Base-by-base conservation (phyloP, 2,113 vertebrate species). In the Aleadryas rufinucha region DNA sequence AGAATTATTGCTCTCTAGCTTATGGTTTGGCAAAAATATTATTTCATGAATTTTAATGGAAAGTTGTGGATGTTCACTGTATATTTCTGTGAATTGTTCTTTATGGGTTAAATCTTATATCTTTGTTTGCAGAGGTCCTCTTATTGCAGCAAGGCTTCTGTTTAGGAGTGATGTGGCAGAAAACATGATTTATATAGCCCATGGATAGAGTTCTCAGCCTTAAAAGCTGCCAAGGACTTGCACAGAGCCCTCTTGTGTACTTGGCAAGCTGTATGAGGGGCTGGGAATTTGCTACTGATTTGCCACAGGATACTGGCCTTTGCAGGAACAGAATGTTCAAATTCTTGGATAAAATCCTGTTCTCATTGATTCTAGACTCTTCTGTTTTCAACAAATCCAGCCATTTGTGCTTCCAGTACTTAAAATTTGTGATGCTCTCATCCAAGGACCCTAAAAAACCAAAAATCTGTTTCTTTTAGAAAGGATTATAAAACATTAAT, bases 1-100 rank as follows among this genome's bases (percentile, higher is more conserved):
- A 86, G 68, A 86, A 69, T 54, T 81, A 81, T 44, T 90, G 59
- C 64, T 86, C 42, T 81, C 59, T 64, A n/a, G 33, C 12, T 68
- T 90, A 59, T 41, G 42, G 85, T 77, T 93, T 92, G 47, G 50
- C 53, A 85, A 91, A 96, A 96, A 93, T 77, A 89, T 27, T 76
- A 60, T 90, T 83, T 80, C 54, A 88, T 95, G 31, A 90, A 93
- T 88, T 92, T 94, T 90, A 88, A 88, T 50, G 52, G 37, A 71
- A 91, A 66, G 18, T 77, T 74, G 23, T 70, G 33, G 42, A 35
- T 59, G 18, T 83, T 95, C 47, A 75, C 23, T 59, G 19, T 66
- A 3, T 80, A 74, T 93, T 93, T 90, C 41, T 80, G 22, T 80
- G 71, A 69, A 88, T 91, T 94, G 78, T 86, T 91, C 63, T 88